phyloP scores from a whole-genome alignment of 1,140 invertebrate species.

The Drosophila teissieri region DNA sequence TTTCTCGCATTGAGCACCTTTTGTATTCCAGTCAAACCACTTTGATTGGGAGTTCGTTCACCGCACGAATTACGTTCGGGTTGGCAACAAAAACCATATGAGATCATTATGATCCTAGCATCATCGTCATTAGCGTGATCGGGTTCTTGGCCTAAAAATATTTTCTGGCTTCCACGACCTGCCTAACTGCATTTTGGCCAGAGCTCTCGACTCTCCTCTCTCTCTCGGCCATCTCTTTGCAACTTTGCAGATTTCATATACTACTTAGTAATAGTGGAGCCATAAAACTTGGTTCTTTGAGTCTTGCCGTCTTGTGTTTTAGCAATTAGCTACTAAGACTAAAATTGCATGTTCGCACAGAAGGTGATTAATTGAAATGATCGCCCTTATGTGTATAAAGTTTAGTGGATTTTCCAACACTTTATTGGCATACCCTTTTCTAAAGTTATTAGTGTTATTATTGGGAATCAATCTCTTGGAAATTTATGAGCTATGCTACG shows the following conservation, averaged over 20 bases:
- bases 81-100: slow-evolving; percentile 42
- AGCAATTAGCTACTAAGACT: slow-evolving; percentile 22
- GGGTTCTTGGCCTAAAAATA: slow-evolving; percentile 76
- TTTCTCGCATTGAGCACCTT: not conserved
- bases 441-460: not conserved
- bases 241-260: not conserved
- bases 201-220: slow-evolving; percentile 14
- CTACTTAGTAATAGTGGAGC: slow-evolving; percentile 3
- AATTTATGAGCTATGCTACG: not conserved
- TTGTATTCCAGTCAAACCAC: slow-evolving; percentile 83
- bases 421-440: not conserved
- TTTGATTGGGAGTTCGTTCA: slow-evolving; percentile 79
- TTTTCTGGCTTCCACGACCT: slow-evolving; percentile 58
- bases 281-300: not conserved
- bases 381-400: not conserved
- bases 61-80: slow-evolving; percentile 58
- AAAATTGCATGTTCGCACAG: slow-evolving; percentile 10
- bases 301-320: slow-evolving; percentile 1
- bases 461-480: not conserved
- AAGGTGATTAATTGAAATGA: slow-evolving; percentile 25
- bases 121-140: slow-evolving; percentile 43
- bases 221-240: not conserved
- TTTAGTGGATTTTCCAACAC: not conserved
- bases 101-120: slow-evolving; percentile 43
- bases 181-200: slow-evolving; percentile 75